Evolutionary conservation across 2,888 invertebrate genomes (phyloP).

Genomic region (Chymomyza fuscimana): DNA sequence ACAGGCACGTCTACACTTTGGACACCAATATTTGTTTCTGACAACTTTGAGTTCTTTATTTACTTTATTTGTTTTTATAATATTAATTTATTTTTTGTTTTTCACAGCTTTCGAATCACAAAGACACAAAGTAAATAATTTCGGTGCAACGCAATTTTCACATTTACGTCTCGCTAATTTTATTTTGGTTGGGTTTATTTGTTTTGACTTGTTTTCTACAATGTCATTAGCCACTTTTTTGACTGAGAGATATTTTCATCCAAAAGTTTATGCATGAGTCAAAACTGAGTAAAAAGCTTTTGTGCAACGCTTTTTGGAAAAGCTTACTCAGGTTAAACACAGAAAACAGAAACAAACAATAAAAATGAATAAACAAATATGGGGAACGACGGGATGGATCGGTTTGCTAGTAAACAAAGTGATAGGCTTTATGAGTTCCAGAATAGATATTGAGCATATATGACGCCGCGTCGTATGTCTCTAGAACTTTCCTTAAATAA

Average conservation of each 20-base stretch:
- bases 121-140: slow-evolving; percentile 10
- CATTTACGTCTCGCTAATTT: slow-evolving; percentile 45
- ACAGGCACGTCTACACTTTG: background rate
- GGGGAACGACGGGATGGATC: no score
- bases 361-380: no score
- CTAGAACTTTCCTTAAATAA: no score
- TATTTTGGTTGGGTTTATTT: background rate
- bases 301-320: background rate
- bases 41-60: background rate
- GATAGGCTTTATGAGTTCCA: no score
- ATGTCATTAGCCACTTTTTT: slow-evolving; percentile 13
- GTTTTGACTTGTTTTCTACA: background rate
- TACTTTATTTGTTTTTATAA: slow-evolving; percentile 32
- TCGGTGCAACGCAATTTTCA: slow-evolving; percentile 45
- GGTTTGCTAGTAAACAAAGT: no score
- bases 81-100: slow-evolving; percentile 12
- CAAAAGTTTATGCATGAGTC: slow-evolving; percentile 60
- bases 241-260: slow-evolving; percentile 43
- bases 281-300: slow-evolving; percentile 28
- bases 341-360: background rate
- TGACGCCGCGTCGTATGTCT: no score
- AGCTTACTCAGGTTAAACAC: background rate
- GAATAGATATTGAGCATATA: no score
- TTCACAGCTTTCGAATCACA: background rate
- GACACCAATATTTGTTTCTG: background rate